A percentile compares a stretch with the other conserved stretches of the same genome.
Conservation (phyloP, 1,140 invertebrate species). For the Stenopsyche tienmushanensis region DNA sequence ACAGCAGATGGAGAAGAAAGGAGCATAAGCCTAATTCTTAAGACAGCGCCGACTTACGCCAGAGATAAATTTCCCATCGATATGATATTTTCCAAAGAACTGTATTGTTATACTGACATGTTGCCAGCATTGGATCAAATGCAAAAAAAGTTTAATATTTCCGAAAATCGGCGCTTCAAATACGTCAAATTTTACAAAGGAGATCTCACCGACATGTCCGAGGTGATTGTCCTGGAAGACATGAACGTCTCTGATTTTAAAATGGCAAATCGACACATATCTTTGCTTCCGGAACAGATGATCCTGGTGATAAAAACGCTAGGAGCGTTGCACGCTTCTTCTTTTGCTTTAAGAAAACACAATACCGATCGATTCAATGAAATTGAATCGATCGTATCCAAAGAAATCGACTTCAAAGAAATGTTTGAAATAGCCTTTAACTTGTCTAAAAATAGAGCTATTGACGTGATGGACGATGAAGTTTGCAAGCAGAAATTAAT, state of each 20-base stretch:
- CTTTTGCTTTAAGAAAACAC: constrained; percentile 34
- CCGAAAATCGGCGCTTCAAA: constrained; percentile 32
- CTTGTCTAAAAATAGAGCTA: constrained; percentile 22
- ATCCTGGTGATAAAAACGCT: constrained; percentile 54
- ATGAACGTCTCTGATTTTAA: constrained; percentile 53
- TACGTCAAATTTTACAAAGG: constrained; percentile 39
- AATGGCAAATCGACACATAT: constrained; percentile 56
- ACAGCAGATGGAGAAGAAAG: constrained; percentile 22
- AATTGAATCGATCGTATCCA: neutral
- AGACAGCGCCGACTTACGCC: constrained; percentile 20
- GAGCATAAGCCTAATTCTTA: constrained; percentile 26
- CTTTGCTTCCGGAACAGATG: constrained; percentile 53
- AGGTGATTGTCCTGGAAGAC: constrained; percentile 58
- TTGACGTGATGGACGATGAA: constrained; percentile 19
- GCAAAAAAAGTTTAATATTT: constrained; percentile 26
- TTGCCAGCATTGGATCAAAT: constrained; percentile 17
- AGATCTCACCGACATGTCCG: constrained; percentile 44
- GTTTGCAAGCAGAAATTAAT: constrained; percentile 19
- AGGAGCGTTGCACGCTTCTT: constrained; percentile 58
- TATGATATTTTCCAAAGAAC: constrained; percentile 25
- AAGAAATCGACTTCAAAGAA: constrained; percentile 9
- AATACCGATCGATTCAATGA: constrained; percentile 20
- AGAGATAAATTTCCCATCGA: constrained; percentile 33
- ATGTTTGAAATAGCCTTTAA: constrained; percentile 11
- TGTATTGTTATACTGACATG: constrained; percentile 24